These are phyloP conservation scores for Geothlypis trichas DNA, from an alignment of 2,113 vertebrate genomes.

Conservation along the genomic window DNA sequence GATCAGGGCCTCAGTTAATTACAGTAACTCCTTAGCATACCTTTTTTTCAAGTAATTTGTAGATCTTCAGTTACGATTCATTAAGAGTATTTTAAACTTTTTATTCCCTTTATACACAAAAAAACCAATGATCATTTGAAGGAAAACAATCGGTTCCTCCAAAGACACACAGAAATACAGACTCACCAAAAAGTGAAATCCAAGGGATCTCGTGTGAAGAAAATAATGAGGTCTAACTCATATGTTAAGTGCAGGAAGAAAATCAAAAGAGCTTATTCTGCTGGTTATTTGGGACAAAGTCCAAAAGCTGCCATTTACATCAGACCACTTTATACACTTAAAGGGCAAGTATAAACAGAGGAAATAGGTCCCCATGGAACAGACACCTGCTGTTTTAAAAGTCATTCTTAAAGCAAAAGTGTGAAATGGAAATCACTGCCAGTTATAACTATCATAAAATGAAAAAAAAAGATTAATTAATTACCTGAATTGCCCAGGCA, in stretches of 20 bases:
- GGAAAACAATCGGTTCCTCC: background rate
- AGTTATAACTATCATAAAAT: background rate
- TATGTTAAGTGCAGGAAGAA: background rate
- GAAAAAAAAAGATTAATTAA: background rate
- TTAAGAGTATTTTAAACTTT: background rate
- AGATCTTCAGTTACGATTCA: background rate
- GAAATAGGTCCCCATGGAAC: background rate
- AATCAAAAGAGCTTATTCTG: background rate
- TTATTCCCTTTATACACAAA: background rate
- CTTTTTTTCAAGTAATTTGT: background rate
- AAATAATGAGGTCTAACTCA: background rate
- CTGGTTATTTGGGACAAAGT: background rate
- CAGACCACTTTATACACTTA: background rate
- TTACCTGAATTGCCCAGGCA: background rate
- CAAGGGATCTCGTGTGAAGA: background rate
- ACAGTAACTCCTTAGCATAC: background rate
- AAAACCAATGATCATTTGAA: background rate
- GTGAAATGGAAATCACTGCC: background rate
- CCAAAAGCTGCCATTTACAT: constrained; percentile 1
- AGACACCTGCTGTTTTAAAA: background rate
- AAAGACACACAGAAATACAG: background rate
- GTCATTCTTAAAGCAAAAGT: background rate
- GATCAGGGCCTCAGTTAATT: background rate
- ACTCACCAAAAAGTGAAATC: background rate
- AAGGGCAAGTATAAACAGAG: background rate